These are phyloP conservation scores for Oreotrochilus melanogaster DNA, from an alignment of 2,113 vertebrate species.

Conservation along the genomic window DNA sequence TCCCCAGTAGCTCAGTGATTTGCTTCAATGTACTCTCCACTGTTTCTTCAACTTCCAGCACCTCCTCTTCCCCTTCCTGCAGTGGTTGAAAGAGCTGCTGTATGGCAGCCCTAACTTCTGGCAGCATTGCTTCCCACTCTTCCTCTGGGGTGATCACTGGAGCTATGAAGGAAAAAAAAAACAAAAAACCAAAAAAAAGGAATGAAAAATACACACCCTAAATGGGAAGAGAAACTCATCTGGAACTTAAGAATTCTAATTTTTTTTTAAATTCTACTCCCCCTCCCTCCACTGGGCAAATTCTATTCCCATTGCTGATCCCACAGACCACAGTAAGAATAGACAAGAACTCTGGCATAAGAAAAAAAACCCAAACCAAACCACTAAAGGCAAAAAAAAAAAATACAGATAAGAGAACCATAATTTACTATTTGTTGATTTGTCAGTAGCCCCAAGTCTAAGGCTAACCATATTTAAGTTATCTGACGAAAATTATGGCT, in stretches of 20 bases:
- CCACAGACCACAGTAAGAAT: neutral
- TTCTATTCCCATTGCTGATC: neutral
- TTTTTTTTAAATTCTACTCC: neutral
- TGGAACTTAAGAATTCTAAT: neutral
- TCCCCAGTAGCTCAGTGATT: constrained; percentile 83
- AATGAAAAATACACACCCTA: neutral
- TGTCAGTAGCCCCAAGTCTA: neutral
- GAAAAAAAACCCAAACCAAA: neutral
- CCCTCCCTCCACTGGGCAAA: neutral
- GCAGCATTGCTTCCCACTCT: constrained; percentile 94
- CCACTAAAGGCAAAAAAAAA: neutral
- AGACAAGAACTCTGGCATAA: neutral
- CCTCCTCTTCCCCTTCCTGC: constrained; percentile 52
- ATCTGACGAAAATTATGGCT: neutral
- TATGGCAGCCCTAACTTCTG: constrained; percentile 85
- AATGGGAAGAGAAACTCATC: neutral
- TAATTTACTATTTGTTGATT: neutral
- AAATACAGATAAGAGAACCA: neutral
- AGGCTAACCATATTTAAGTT: neutral
- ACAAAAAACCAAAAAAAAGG: neutral
- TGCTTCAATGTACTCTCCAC: constrained; percentile 75
- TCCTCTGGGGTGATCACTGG: constrained; percentile 83
- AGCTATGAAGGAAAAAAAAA: constrained; percentile 50
- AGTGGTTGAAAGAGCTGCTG: constrained; percentile 74
- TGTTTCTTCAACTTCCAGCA: constrained; percentile 64